Evolutionary conservation across 2,888 invertebrate species (phyloP), one percentile per base, ranked within the genome.

Genomic region (Drosophila recens): DNA sequence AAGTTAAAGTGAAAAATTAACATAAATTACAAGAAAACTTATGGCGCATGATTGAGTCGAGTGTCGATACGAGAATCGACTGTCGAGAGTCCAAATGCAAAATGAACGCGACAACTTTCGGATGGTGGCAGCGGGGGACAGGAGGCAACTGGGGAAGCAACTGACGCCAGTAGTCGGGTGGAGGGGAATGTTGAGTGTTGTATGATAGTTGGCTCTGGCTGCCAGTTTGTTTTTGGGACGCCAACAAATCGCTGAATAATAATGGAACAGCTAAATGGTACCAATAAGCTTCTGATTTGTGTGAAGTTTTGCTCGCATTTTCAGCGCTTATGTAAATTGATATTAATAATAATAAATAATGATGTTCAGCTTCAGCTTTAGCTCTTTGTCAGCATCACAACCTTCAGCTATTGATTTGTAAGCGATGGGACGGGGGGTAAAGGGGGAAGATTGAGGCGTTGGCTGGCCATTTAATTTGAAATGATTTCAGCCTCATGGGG

Each of bases 281-380:
- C 46, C 87, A 84, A 87, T 84, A 84, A 87, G 83, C 83, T 84
- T 85, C 87, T 87, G 87, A 84, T 84, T 84, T 84, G 83, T 84
- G 85, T 82, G 85, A 75, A 84, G 77, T 67, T 86, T 72, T 73
- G 81, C 71, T 79, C 77, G 85, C 62, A 76, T 80, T 80, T 77
- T 69, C 76, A 79, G 85, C 75, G 67, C 69, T 77, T 82, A 82
- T 82, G 86, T 72, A 80, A 82, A 82, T 86, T 70, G 72, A 76
- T 73, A 76, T 70, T 78, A 66, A 87, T 84, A 87, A 74, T 81
- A 74, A 77, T 79, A 84, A 87, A 81, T 79, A 81, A 87, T 83
- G 81, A 83, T 72, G 64, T 72, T 75, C 34, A 36, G 63, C 51
- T 17, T 30, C 42, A 17, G 15, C 30, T 15, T 34, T 15, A 36